A percentile compares a stretch with the other conserved stretches of the same genome.
phyloP scores from a whole-genome alignment of 2,797 vertebrate species.

The Poeciliopsis turneri region DNA sequence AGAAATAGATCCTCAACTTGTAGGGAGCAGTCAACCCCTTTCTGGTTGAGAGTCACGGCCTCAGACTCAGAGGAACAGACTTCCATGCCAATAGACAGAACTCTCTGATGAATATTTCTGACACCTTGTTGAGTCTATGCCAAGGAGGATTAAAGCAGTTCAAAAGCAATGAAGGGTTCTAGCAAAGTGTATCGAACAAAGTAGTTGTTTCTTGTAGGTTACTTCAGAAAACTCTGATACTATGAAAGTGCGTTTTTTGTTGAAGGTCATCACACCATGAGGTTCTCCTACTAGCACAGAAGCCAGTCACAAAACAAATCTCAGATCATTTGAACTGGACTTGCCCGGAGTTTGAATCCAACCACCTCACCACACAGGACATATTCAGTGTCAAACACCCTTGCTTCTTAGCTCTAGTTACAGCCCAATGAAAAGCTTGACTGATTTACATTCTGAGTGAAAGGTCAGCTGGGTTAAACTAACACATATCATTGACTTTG shows the following conservation, averaged over 20 bases:
- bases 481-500: conserved; percentile 53
- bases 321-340: not conserved
- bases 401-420: conserved; percentile 63
- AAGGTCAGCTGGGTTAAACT: conserved; percentile 63
- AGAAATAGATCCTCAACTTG: not conserved
- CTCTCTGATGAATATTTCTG: not conserved
- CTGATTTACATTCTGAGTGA: conserved; percentile 72
- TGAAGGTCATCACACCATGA: not conserved
- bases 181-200: not conserved
- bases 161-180: not conserved
- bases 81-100: not conserved
- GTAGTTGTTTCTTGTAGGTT: not conserved
- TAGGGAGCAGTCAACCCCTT: not conserved
- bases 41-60: not conserved
- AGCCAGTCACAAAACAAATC: not conserved
- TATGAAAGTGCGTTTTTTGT: not conserved
- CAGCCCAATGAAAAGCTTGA: conserved; percentile 67
- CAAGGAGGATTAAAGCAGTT: not conserved
- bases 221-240: not conserved
- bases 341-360: conserved; percentile 24
- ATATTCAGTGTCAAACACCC: conserved; percentile 46
- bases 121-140: not conserved
- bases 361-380: conserved; percentile 16
- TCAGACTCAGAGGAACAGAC: not conserved
- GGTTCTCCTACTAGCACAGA: not conserved